Percentiles rank a stretch among this genome's conserved stretches.
phyloP scores from a whole-genome alignment of 2,797 vertebrate species.

The Helostoma temminkii region DNA sequence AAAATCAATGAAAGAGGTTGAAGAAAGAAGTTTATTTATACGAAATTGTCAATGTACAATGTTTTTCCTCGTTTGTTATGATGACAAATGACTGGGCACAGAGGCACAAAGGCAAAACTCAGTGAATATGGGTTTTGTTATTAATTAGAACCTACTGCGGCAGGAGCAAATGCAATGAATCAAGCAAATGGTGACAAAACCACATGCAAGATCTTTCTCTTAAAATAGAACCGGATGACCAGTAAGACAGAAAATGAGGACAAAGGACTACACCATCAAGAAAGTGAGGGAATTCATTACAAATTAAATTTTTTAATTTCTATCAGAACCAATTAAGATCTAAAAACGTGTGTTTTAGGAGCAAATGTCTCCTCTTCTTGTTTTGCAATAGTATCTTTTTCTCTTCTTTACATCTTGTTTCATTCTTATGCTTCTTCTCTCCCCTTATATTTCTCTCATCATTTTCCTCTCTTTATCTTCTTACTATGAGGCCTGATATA shows the following conservation, averaged over 20 bases:
- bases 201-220: background rate
- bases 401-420: background rate
- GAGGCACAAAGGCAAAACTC: background rate
- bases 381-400: background rate
- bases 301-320: background rate
- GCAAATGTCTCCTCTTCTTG: background rate
- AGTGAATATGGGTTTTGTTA: background rate
- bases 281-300: background rate
- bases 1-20: too few species aligned
- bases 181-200: background rate
- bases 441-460: background rate
- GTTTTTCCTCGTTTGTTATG: background rate
- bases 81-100: background rate
- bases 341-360: background rate
- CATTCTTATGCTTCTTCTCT: background rate
- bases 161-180: background rate
- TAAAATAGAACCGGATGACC: background rate
- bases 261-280: background rate
- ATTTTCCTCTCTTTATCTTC: constrained; percentile 12
- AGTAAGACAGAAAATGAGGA: background rate
- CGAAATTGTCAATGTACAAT: too few species aligned
- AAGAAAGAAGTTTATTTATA: too few species aligned
- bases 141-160: background rate
- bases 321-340: background rate
- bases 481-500: background rate